Conservation (phyloP, 2,888 invertebrate genomes). For the Orthonychiurus folsomi region DNA sequence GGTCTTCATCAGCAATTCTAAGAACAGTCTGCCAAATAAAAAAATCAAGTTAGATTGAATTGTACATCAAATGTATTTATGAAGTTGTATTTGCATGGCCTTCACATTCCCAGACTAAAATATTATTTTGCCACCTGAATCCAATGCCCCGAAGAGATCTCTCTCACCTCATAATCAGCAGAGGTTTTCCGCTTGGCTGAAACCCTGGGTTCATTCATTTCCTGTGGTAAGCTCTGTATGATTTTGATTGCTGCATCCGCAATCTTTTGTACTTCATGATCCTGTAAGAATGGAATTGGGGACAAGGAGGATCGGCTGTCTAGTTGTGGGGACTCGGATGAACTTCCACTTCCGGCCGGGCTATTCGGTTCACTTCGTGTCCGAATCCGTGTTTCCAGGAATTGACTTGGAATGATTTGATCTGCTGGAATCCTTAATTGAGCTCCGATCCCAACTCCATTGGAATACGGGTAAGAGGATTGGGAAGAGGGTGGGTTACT, state of each 20-base stretch:
- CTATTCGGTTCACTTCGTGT: constrained; percentile 32
- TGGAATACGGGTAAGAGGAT: not conserved
- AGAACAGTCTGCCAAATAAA: constrained; percentile 61
- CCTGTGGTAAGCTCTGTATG: constrained; percentile 29
- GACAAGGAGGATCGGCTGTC: constrained; percentile 35
- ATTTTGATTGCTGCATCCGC: constrained; percentile 33
- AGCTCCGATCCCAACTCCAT: not conserved
- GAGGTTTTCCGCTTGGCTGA: constrained; percentile 36
- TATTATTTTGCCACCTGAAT: too few relatives aligned
- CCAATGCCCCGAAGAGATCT: not conserved
- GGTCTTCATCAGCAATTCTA: constrained; percentile 78
- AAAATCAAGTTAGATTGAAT: constrained; percentile 11
- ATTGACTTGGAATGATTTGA: constrained; percentile 36
- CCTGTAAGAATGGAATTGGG: constrained; percentile 37
- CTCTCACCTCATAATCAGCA: constrained; percentile 36
- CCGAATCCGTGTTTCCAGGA: constrained; percentile 31
- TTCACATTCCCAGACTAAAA: too few relatives aligned
- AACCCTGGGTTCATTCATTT: constrained; percentile 34
- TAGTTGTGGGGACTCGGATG: constrained; percentile 30
- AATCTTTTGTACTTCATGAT: constrained; percentile 35
- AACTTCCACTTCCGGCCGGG: constrained; percentile 15
- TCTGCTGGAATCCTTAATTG: constrained; percentile 26
- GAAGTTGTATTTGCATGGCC: too few relatives aligned
- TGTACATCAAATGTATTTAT: too few relatives aligned
- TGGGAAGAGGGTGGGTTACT: not conserved